A percentile compares a stretch with the other conserved stretches of the same genome.
Conservation (phyloP, 2,888 invertebrate species). For the Horisme vitalbata region DNA sequence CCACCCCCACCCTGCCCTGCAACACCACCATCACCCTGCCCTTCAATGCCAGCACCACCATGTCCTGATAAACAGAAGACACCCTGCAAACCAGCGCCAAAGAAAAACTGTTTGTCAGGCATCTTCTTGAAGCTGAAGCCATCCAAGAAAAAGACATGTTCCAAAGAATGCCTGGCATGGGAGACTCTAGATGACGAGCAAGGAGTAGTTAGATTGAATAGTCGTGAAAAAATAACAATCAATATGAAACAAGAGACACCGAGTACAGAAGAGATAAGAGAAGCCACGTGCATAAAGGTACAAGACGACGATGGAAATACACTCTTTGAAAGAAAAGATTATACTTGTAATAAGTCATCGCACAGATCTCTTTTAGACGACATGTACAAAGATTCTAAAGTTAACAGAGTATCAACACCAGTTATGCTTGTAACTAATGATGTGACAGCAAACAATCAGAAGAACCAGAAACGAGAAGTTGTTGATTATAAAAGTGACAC, state of each 20-base stretch:
- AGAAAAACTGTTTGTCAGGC: constrained; percentile 32
- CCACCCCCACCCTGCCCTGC: not conserved
- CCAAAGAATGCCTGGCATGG: constrained; percentile 38
- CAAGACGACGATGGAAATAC: constrained; percentile 59
- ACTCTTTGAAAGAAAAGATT: constrained; percentile 58
- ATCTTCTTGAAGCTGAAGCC: constrained; percentile 49
- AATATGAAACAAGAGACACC: constrained; percentile 45
- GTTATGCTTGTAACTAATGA: constrained; percentile 35
- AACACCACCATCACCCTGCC: not conserved
- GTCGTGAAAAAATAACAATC: constrained; percentile 50
- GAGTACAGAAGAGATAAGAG: constrained; percentile 55
- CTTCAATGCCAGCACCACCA: too few species aligned
- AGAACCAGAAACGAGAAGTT: constrained; percentile 33
- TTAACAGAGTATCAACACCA: constrained; percentile 47
- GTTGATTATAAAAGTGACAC: constrained; percentile 40
- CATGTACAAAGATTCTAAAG: constrained; percentile 49
- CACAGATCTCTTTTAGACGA: constrained; percentile 41
- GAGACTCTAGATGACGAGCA: not conserved
- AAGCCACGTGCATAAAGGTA: constrained; percentile 51
- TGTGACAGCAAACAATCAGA: constrained; percentile 28
- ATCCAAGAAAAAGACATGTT: constrained; percentile 31
- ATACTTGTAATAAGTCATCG: constrained; percentile 32
- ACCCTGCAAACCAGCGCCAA: not conserved
- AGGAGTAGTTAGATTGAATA: constrained; percentile 40
- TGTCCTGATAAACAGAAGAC: not conserved